Percentiles rank a stretch among this genome's conserved stretches.
Conservation (phyloP, 1,140 invertebrate species). For the Amyelois transitella region DNA sequence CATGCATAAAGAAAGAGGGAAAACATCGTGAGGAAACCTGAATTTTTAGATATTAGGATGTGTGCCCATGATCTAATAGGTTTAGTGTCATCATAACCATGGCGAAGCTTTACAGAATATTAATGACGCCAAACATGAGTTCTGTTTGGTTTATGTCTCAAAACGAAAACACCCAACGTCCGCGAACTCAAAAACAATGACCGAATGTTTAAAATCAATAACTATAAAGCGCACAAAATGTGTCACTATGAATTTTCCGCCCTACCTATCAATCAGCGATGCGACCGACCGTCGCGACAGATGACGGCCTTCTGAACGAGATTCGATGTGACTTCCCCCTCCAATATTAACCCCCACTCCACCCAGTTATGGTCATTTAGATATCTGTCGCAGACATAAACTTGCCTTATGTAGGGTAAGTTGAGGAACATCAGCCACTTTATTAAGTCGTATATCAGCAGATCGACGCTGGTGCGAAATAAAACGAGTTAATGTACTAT, state of each 20-base stretch:
- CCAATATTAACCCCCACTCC: constrained; percentile 1
- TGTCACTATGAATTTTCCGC: constrained; percentile 14
- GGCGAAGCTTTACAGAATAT: no score
- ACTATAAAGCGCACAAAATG: background rate
- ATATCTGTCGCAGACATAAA: constrained; percentile 9
- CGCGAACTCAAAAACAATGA: no score
- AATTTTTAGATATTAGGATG: no score
- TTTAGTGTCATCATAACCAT: no score
- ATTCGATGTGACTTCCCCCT: constrained; percentile 16
- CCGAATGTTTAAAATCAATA: background rate
- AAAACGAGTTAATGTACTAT: background rate
- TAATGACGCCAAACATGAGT: no score
- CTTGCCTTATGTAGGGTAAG: constrained; percentile 2
- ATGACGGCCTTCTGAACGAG: constrained; percentile 42
- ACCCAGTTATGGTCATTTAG: constrained; percentile 1
- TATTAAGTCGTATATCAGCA: background rate
- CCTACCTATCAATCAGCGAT: constrained; percentile 42
- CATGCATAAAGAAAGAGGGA: no score
- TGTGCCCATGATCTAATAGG: no score
- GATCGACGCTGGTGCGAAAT: background rate
- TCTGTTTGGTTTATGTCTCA: no score
- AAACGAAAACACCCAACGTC: no score
- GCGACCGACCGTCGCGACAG: constrained; percentile 26
- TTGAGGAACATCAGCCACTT: background rate
- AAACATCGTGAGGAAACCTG: no score